phyloP scores from a whole-genome alignment of 2,888 invertebrate species.

The Drosophila monieri region DNA sequence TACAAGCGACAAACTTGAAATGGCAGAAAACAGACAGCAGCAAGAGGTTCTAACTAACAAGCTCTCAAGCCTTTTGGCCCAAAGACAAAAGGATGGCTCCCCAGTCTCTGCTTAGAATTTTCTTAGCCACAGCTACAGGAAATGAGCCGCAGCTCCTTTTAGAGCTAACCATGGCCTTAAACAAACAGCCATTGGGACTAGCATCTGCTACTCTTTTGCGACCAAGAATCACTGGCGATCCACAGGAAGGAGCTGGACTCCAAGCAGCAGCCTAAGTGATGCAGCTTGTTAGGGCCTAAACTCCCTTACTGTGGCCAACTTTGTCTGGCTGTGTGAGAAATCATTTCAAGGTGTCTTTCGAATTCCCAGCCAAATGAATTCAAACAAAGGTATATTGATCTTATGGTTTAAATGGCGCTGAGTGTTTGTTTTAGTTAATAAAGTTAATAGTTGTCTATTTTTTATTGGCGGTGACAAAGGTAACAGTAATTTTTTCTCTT shows the following conservation, averaged over 20 bases:
- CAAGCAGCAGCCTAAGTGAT: conserved; percentile 52
- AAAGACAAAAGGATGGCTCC: conserved; percentile 71
- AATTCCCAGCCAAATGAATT: conserved; percentile 3
- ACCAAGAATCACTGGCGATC: conserved; percentile 18
- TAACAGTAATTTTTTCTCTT: background rate
- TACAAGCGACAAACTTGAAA: conserved; percentile 67
- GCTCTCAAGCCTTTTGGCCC: conserved; percentile 49
- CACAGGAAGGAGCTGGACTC: background rate
- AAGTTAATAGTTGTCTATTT: background rate
- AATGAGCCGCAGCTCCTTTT: conserved; percentile 75
- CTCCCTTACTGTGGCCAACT: conserved; percentile 32
- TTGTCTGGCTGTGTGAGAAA: conserved; percentile 71
- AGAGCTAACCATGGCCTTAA: conserved; percentile 70
- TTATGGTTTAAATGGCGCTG: background rate
- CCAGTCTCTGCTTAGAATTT: conserved; percentile 64
- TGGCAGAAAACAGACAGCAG: conserved; percentile 54
- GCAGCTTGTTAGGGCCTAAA: conserved; percentile 69
- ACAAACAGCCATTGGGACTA: conserved; percentile 47
- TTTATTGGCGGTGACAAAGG: too few species aligned
- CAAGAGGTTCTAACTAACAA: conserved; percentile 54
- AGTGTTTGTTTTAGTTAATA: too few species aligned
- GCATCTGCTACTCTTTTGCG: background rate
- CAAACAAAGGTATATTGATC: background rate
- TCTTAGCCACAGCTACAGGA: conserved; percentile 56
- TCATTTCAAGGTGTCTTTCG: conserved; percentile 64